Base-by-base conservation (phyloP, 2,797 vertebrate species). In the Zenarchopterus dispar region DNA sequence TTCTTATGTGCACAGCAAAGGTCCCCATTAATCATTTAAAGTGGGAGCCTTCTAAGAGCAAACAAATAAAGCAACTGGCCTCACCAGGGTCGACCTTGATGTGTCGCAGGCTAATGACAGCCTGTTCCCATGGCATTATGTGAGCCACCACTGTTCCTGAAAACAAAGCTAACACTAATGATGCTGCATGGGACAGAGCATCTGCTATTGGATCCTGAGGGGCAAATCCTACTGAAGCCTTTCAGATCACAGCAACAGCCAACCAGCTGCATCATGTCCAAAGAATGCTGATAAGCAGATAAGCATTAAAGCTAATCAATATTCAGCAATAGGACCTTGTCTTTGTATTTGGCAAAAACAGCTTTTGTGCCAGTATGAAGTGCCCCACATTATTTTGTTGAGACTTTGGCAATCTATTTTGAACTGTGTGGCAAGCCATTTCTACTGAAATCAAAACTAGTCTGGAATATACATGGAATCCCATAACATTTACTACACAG, bases 161-260 rank as follows among this genome's bases (percentile, higher is more conserved):
- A 84, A 82, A 76, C 69, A 83, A 75, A 75, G 68, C 73, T 8
- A 56, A 53, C 65, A 62, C 79, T 83, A 85, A 91, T 84, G 77
- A 81, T 66, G 71, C 76, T 28, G 45, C 77, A 68, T 58, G 65
- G 62, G 49, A 69, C 48, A 59, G 65, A 82, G 77, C 85, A 89
- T 89, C 80, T 84, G 85, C 69, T 68, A 52, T 58, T 6, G 1
- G 60, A 78, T 80, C 77, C 82, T 75, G 65, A 47, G 61, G 78
- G 74, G 62, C n/a, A 63, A 73, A 75, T 62, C 57, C 69, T 54
- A 58, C 61, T 56, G 10, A 42, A 72, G 62, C 62, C 44, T 68
- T 77, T 77, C 45, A 3, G 50, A 80, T 82, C 59, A 24, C 60
- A 62, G 64, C 45, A 59, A 62, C 66, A 73, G 15, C 7, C 59